Base-by-base conservation (phyloP, 1,140 invertebrate genomes). In the Halictus rubicundus region DNA sequence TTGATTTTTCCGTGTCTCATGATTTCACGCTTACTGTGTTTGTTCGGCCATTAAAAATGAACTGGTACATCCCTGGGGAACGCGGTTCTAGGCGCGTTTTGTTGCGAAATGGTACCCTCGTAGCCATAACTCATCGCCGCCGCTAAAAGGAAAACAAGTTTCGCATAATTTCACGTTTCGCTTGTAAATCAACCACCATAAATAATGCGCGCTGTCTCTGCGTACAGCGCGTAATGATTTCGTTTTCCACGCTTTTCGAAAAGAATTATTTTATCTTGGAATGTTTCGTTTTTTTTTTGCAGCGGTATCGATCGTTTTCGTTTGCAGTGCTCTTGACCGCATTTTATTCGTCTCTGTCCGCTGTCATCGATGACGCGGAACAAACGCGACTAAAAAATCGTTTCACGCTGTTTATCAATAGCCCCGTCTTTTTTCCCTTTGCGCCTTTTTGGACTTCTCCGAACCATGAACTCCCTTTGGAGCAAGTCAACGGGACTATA, bases 41-140 rank as follows among this genome's bases (percentile, higher is more conserved):
- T 63, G 59, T 64, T 78, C 71, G 64, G 71, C 71, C 63, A 64
- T 52, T 71, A 71, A 71, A 83, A 83, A 83, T 61, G 77, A 71
- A 68, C 70, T 76, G 70, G 46, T 68, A 60, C 63, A 59, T 42
- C 68, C 52, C 60, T 9, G 19, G 68, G 60, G 42, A 25, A 80
- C n/a, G 37, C 46, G n/a, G 61, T 27, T 49, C 70, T 66, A 61
- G 80, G 63, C 52, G 52, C 49, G 73, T 61, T 80, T 85, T 61
- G 23, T 64, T 37, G 59, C n/a, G 78, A 72, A 72, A 85, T 78
- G 76, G 66, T 84, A 59, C n/a, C 46, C 37, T 52, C 27, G 1
- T 25, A 46, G 19, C 37, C 42, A 68, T 72, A 76, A 84, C 64
- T 85, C 63, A 76, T 19, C 27, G 21, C 23, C 27, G 76, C 42